phyloP scores from a whole-genome alignment of 2,888 invertebrate genomes.

The Anoplius nigerrimus region DNA sequence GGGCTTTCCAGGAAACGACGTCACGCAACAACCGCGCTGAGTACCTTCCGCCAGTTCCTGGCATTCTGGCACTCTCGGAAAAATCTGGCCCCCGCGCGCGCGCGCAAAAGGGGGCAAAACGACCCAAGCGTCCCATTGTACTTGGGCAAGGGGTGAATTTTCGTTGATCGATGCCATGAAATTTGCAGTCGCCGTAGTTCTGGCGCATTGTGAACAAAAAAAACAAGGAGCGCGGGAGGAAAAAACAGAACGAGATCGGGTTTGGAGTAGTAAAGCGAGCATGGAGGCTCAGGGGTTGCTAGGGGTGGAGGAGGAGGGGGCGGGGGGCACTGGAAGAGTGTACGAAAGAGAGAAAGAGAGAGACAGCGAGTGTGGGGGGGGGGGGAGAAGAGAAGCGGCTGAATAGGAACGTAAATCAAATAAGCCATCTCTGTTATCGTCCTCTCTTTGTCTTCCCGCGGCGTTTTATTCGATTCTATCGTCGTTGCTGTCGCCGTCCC shows the following conservation, averaged over 20 bases:
- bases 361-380: neutral
- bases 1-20: no score
- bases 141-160: conserved; percentile 13
- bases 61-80: no score
- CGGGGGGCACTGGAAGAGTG: no score
- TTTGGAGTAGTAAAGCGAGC: no score
- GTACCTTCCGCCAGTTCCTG: no score
- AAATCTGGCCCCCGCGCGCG: no score
- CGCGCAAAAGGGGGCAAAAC: neutral
- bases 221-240: neutral
- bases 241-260: no score
- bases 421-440: conserved; percentile 44
- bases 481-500: conserved; percentile 3
- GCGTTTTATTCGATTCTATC: conserved; percentile 14
- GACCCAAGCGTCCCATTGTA: conserved; percentile 21
- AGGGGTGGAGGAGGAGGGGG: no score
- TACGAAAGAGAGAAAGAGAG: neutral
- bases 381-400: conserved; percentile 13
- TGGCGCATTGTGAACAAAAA: conserved; percentile 28
- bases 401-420: conserved; percentile 53
- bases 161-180: conserved; percentile 38
- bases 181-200: conserved; percentile 33
- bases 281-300: no score
- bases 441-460: conserved; percentile 13
- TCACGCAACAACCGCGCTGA: no score